These are phyloP conservation scores for Arnoldichthys spilopterus DNA, from an alignment of 2,797 vertebrate species.

Conservation along the genomic window DNA sequence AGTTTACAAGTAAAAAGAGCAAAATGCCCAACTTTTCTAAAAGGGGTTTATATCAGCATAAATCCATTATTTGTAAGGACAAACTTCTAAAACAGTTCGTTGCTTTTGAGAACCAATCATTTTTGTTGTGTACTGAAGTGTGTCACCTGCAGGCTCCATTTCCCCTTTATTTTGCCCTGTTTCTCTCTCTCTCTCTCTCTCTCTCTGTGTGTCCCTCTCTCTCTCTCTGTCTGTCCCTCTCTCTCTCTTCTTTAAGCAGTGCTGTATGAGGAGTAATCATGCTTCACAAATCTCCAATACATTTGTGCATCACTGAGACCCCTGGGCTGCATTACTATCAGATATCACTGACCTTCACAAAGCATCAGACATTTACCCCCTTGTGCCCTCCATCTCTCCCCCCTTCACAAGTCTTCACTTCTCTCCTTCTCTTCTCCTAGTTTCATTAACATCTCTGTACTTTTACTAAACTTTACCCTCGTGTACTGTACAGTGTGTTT, in stretches of 20 bases:
- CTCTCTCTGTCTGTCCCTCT: too few relatives aligned
- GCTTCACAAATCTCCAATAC: conserved; percentile 40
- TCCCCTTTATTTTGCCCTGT: conserved; percentile 53
- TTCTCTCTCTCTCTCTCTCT: not conserved
- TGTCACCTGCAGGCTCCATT: conserved; percentile 55
- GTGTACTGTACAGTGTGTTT: not conserved
- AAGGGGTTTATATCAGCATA: too few relatives aligned
- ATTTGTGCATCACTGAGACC: conserved; percentile 41
- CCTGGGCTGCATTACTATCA: conserved; percentile 38
- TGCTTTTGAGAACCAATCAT: conserved; percentile 10
- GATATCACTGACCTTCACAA: conserved; percentile 39
- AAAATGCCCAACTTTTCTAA: too few relatives aligned
- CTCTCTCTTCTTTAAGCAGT: not conserved
- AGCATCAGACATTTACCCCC: conserved; percentile 38
- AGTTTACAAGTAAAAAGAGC: too few relatives aligned
- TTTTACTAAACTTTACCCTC: not conserved
- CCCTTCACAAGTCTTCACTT: conserved; percentile 29
- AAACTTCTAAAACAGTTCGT: conserved; percentile 31
- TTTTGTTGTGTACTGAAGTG: conserved; percentile 32
- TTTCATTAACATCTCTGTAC: not conserved
- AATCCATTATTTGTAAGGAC: conserved; percentile 1
- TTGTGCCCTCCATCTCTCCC: conserved; percentile 48
- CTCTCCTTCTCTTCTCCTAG: not conserved
- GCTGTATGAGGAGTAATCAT: conserved; percentile 28
- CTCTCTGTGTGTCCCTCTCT: too few relatives aligned